A percentile compares a stretch with the other conserved stretches of the same genome.
Conservation (phyloP, 2,797 vertebrate species). For the Poecile montanus region DNA sequence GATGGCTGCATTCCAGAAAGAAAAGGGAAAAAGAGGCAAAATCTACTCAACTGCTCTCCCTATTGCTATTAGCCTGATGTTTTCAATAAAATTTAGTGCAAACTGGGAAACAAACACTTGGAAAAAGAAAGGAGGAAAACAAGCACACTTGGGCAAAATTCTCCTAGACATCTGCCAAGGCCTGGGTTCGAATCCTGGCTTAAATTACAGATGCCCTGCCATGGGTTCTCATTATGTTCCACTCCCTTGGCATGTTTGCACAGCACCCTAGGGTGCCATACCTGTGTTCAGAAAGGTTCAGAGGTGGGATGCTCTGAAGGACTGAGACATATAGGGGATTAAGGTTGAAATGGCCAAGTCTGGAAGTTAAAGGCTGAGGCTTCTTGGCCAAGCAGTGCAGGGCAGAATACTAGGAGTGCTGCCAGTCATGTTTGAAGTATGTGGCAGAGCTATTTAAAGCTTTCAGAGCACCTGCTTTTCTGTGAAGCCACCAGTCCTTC, state of each 20-base stretch:
- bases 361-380: neutral
- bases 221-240: conserved; percentile 19
- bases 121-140: conserved; percentile 64
- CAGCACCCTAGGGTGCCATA: neutral
- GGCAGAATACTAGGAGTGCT: neutral
- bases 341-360: neutral
- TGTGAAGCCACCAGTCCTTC: neutral
- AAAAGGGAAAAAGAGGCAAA: conserved; percentile 67
- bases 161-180: conserved; percentile 52
- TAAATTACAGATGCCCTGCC: conserved; percentile 44
- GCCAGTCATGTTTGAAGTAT: neutral
- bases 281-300: neutral
- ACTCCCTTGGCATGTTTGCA: neutral
- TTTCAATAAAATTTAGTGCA: conserved; percentile 79
- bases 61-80: conserved; percentile 75
- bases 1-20: conserved; percentile 80
- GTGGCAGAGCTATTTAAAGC: conserved; percentile 26
- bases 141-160: conserved; percentile 52
- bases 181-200: conserved; percentile 31
- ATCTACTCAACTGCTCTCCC: conserved; percentile 31
- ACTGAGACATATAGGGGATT: neutral
- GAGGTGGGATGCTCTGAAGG: neutral
- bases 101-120: conserved; percentile 73
- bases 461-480: conserved; percentile 38
- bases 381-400: neutral